Evolutionary conservation across 2,888 invertebrate species (phyloP), one percentile per base, ranked within the genome.

Genomic region (Tinea semifulvella): DNA sequence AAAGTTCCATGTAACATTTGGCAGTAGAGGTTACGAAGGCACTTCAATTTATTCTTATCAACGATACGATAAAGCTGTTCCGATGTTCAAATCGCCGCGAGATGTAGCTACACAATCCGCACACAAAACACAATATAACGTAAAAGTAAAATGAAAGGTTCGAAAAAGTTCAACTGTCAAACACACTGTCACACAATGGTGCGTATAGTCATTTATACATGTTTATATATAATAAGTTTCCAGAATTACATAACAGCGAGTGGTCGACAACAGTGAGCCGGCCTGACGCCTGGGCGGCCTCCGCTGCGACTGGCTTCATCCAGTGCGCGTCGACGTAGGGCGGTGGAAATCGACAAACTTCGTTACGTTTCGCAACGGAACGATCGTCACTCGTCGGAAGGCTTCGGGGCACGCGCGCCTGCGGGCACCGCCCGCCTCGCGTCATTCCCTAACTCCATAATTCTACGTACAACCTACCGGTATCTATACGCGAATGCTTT

Each of bases 211-310:
- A 26, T 62, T 63, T 61, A 65, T 70, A 68, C 62, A 56, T 71
- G 68, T 69, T 72, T 65, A 71, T 69, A 72, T 67, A 72, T 75
- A 77, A 74, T 75, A 77, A 73, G 71, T 76, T 75, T 72, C 56
- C 67, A 68, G 61, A 71, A 73, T 80, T 80, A 80, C 71, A 80
- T 80, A 80, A 80, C 70, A 71, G 64, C 65, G 60, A 71, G 68
- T 68, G 58, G 61, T 61, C 27, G 60, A 58, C 62, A 61, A 63
- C 68, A 63, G 61, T 57, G 69, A 70, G 65, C 65, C 69, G 68
- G 65, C 70, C 70, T 70, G 68, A 71, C 79, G 73, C 73, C 76
- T 73, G 56, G 71, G 71, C 73, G 75, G 76, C 69, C 61, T 65
- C 67, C 69, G 69, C 73, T 70, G 73, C 74, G 76, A 80, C 80